Evolutionary conservation across 2,797 vertebrate species (phyloP), one percentile per base, ranked within the genome.

Genomic region (Chaetodon trifasciatus): DNA sequence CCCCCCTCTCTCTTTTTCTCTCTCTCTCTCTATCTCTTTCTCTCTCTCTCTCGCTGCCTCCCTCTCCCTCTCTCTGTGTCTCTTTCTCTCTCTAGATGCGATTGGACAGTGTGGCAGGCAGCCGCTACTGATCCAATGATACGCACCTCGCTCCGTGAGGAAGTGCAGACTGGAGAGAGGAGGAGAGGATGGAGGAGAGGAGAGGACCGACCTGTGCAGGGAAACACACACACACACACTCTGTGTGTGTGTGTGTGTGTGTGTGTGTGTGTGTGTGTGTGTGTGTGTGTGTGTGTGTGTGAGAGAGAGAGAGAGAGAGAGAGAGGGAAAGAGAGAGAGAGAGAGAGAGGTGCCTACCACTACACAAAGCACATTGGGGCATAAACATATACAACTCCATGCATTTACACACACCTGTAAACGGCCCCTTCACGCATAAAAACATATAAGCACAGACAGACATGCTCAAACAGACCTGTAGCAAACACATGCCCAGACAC

Each of bases 41-140:
- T 90, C 49, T 53, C 58, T 12, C 49, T 67, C 35, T 65, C 35
- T 57, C 64, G 71, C 47, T 42, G n/a, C 56, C 64, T 49, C 70
- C 64, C 65, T 21, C 53, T 67, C 13, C 21, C 63, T 68, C 50
- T 66, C 64, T 11, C 9, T n/a, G 19, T 81, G 12, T 76, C 66
- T 64, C 74, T 78, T 49, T 74, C 86, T 90, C 85, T 83, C 88
- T 74, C 85, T 90, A 84, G 89, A 93, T 93, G 91, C 89, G 89
- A 94, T 94, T 94, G 93, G 93, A 94, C 93, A 92, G 91, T 91
- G 90, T 91, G 88, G 90, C 92, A 88, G 89, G 90, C 91, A 91
- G 91, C 90, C 90, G 91, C 93, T 81, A 93, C 91, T 90, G 93
- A 94, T 94, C 92, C 92, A 94, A 93, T 93, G 91, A 92, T 91